phyloP scores from a whole-genome alignment of 2,113 vertebrate species.

The Collichthys lucidus region DNA sequence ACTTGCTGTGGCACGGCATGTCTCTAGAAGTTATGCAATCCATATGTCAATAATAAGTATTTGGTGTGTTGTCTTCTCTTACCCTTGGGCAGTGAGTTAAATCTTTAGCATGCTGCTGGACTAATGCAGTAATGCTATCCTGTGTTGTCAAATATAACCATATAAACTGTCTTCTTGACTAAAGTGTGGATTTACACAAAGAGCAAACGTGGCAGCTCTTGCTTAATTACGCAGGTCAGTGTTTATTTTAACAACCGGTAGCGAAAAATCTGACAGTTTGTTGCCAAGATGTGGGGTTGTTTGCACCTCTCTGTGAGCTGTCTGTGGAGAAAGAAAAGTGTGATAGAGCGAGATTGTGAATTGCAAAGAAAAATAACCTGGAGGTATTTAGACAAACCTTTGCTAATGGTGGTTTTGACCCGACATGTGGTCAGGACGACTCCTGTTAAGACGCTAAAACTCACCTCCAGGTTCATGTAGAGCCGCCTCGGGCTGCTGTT shows the following conservation, averaged over 20 bases:
- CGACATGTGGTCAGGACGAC: slow-evolving; percentile 50
- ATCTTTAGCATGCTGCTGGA: slow-evolving; percentile 41
- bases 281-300: slow-evolving; percentile 53
- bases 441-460: slow-evolving; percentile 55
- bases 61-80: slow-evolving; percentile 39
- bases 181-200: background rate
- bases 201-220: background rate
- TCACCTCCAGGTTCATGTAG: slow-evolving; percentile 62
- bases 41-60: slow-evolving; percentile 54
- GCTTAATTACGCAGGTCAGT: slow-evolving; percentile 19
- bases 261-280: slow-evolving; percentile 52
- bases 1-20: slow-evolving; percentile 15
- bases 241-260: slow-evolving; percentile 50
- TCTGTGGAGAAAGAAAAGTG: slow-evolving; percentile 27
- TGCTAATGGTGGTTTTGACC: slow-evolving; percentile 65
- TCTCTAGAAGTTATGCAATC: slow-evolving; percentile 51
- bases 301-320: slow-evolving; percentile 40
- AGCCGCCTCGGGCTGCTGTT: slow-evolving; percentile 57
- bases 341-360: slow-evolving; percentile 42
- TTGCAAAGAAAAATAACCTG: slow-evolving; percentile 43
- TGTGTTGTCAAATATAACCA: background rate
- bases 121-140: slow-evolving; percentile 5
- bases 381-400: slow-evolving; percentile 64
- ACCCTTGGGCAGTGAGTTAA: slow-evolving; percentile 21
- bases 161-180: background rate